Base-by-base conservation (phyloP, 2,888 invertebrate species). In the Lasioglossum calceatum region DNA sequence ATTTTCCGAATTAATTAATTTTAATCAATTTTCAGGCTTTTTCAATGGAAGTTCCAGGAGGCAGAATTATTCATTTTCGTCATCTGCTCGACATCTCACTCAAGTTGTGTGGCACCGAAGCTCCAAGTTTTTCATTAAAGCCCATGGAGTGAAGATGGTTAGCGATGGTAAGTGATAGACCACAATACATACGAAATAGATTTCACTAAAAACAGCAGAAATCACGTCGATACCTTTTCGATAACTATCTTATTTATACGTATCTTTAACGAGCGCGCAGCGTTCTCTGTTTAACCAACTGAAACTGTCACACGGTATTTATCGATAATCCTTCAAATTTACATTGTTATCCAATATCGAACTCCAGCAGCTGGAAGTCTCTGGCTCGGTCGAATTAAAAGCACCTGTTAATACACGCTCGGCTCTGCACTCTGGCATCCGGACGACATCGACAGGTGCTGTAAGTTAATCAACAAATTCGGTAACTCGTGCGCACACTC, bases 381-480 rank as follows among this genome's bases (percentile, higher is more conserved):
- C 44, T 50, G 58, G 81, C n/a, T 23, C 67, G 67, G 64, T 16
- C 74, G 87, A 88, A 87, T 88, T 77, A 83, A 79, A 88, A 87
- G 87, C 90, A 90, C 90, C 90, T 90, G 90, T 90, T 90, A 90
- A 90, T 87, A 88, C 80, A 90, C 71, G 84, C 67, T 82, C 78
- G 77, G 74, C 77, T 82, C 74, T 76, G 82, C 81, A 78, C 73
- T 84, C 73, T 84, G 82, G 87, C 87, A 86, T 87, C 81, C 84
- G 84, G 77, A 71, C 85, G 67, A 81, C 73, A 80, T 77, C 86
- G 90, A 84, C 90, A 90, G 90, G 88, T 90, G 87, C 79, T 72
- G 79, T 80, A 89, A 87, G 90, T 87, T 89, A 89, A 91, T 90
- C 90, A 87, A 91, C 85, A 92, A 91, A 91, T 90, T 91, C 79